Percentiles rank a stretch among this genome's conserved stretches.
phyloP scores from a whole-genome alignment of 1,140 invertebrate species.

The Parapsyche elsis region DNA sequence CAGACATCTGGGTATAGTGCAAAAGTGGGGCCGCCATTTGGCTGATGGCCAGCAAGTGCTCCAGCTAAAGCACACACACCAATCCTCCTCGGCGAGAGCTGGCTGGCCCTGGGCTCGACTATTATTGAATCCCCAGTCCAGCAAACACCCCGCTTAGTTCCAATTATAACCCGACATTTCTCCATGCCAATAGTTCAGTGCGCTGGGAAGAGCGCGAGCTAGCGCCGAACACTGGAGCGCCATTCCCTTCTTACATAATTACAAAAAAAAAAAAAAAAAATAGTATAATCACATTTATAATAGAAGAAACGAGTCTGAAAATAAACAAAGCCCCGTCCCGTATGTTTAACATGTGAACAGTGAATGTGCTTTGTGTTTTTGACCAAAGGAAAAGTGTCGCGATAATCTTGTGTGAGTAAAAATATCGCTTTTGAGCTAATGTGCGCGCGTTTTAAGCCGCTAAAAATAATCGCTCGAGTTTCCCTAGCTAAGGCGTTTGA shows the following conservation, averaged over 20 bases:
- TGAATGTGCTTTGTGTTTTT: background rate
- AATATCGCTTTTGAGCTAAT: constrained; percentile 17
- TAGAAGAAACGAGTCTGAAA: background rate
- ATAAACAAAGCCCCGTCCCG: background rate
- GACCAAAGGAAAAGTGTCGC: background rate
- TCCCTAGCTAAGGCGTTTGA: constrained; percentile 13
- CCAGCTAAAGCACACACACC: background rate
- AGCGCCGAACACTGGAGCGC: constrained; percentile 20
- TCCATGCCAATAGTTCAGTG: constrained; percentile 48
- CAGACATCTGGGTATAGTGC: constrained; percentile 32
- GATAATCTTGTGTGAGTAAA: constrained; percentile 14
- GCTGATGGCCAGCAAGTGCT: background rate
- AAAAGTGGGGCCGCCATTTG: constrained; percentile 22
- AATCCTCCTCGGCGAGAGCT: background rate
- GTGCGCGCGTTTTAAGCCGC: background rate
- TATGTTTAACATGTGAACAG: background rate
- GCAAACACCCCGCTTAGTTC: constrained; percentile 50
- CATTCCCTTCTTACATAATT: constrained; percentile 33
- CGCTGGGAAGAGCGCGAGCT: constrained; percentile 36
- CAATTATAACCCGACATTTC: constrained; percentile 54
- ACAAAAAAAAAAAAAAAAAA: background rate
- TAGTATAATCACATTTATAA: background rate
- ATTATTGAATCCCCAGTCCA: constrained; percentile 51
- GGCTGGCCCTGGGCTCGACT: constrained; percentile 28
- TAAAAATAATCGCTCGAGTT: constrained; percentile 32